Base-by-base conservation (phyloP, 2,888 invertebrate genomes). In the Sceliomorpha sp. region DNA sequence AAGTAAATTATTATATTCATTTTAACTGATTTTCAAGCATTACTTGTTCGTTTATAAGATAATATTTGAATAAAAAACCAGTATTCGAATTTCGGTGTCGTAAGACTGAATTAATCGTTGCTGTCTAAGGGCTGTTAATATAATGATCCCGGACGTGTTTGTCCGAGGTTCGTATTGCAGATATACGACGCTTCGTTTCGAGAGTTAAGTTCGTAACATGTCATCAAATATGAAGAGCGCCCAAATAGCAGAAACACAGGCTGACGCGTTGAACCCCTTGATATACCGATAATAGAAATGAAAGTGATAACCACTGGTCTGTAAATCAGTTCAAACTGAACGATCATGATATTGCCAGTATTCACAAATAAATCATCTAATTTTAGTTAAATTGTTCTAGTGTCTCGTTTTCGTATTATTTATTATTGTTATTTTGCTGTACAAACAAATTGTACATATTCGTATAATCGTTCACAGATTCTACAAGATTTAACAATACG, bases 281-380 rank as follows among this genome's bases (percentile, higher is more conserved):
- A 53, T 31, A 51, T 20, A 17, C 17, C 40, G 63, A 55, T 50
- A 59, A 70, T 62, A 55, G 50, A 59, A 64, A 50, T 58, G 39
- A 24, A 12, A 47, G 44, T 27, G 39, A 59, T 64, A 59, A 53
- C 58, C 39, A 45, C 24, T 51, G 31, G 27, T 12, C 24, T 31
- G 53, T 20, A 51, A 62, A 47, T 62, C 20, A 20, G 3, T 5
- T n/a, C n/a, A n/a, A n/a, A n/a, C n/a, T n/a, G n/a, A n/a, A n/a
- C n/a, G n/a, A n/a, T n/a, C n/a, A n/a, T n/a, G n/a, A n/a, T n/a
- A n/a, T n/a, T n/a, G n/a, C n/a, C n/a, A n/a, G n/a, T n/a, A n/a
- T n/a, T n/a, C n/a, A n/a, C n/a, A n/a, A n/a, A n/a, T n/a, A n/a
- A n/a, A n/a, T n/a, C n/a, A n/a, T n/a, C n/a, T n/a, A n/a, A n/a